These are phyloP conservation scores for Lysandra bellargus DNA, from an alignment of 2,888 invertebrate species.

Conservation along the genomic window DNA sequence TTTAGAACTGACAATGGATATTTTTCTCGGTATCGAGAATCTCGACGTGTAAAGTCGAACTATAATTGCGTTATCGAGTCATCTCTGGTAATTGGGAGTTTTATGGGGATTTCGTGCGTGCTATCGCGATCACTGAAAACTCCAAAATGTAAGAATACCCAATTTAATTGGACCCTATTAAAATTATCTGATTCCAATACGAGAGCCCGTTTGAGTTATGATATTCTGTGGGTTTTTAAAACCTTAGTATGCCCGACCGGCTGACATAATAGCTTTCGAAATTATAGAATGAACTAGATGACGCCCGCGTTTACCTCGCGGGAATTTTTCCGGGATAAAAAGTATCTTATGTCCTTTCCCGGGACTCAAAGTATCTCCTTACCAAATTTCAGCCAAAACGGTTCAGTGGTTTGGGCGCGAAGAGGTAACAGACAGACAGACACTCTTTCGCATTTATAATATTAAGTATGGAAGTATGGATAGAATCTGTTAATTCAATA, in stretches of 20 bases:
- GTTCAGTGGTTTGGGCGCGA: too few relatives aligned
- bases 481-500: too few relatives aligned
- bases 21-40: constrained; percentile 40
- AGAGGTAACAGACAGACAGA: too few relatives aligned
- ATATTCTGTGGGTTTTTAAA: neutral
- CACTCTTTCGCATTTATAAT: too few relatives aligned
- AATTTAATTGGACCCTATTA: constrained; percentile 18
- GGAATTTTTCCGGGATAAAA: too few relatives aligned
- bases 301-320: too few relatives aligned
- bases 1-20: neutral
- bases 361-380: too few relatives aligned
- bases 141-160: constrained; percentile 21
- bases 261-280: too few relatives aligned
- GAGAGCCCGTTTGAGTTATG: neutral
- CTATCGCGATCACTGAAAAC: constrained; percentile 10
- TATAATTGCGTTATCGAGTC: constrained; percentile 44
- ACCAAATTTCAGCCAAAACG: too few relatives aligned
- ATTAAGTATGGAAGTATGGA: too few relatives aligned
- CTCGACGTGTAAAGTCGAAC: constrained; percentile 40
- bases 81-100: constrained; percentile 45
- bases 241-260: neutral
- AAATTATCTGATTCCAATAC: constrained; percentile 23
- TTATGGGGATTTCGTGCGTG: constrained; percentile 35
- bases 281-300: too few relatives aligned
- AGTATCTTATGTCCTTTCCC: too few relatives aligned